A percentile compares a stretch with the other conserved stretches of the same genome.
These are phyloP conservation scores for Collichthys lucidus DNA, from an alignment of 2,113 vertebrate genomes.

Conservation along the genomic window DNA sequence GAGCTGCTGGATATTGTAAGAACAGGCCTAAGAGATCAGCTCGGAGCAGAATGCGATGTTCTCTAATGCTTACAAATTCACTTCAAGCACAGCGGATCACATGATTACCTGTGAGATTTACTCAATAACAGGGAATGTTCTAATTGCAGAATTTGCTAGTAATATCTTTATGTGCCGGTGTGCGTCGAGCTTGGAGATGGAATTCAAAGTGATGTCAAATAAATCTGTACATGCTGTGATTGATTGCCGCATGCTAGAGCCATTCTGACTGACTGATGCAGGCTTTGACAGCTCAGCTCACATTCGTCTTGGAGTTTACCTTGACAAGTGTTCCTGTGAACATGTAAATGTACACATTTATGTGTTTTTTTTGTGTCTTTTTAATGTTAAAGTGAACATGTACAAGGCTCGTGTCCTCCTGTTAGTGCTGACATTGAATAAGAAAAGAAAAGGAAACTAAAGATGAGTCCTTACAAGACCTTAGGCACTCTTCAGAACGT, in stretches of 20 bases:
- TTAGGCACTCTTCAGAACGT: background rate
- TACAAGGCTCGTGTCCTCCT: background rate
- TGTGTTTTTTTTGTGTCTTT: conserved; percentile 7
- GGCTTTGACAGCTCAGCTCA: conserved; percentile 12
- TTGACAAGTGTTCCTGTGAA: conserved; percentile 6
- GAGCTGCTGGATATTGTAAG: conserved; percentile 35
- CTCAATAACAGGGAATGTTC: conserved; percentile 4
- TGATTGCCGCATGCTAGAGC: background rate
- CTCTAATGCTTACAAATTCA: conserved; percentile 41
- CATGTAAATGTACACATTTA: conserved; percentile 29
- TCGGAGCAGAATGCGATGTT: conserved; percentile 27
- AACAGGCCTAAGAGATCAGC: conserved; percentile 33
- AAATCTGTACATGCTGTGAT: background rate
- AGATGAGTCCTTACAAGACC: background rate
- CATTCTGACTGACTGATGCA: conserved; percentile 8
- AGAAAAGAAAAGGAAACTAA: background rate
- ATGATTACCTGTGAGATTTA: conserved; percentile 35
- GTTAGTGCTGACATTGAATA: background rate
- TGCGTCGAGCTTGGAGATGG: background rate
- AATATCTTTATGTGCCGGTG: conserved; percentile 1
- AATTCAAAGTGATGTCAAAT: conserved; percentile 8
- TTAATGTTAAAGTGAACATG: background rate
- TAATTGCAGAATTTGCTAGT: conserved; percentile 13
- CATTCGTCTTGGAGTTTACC: conserved; percentile 23
- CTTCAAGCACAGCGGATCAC: conserved; percentile 28